Conservation (phyloP, 64 coral and sea anemone genomes). For the Acropora yongei region DNA sequence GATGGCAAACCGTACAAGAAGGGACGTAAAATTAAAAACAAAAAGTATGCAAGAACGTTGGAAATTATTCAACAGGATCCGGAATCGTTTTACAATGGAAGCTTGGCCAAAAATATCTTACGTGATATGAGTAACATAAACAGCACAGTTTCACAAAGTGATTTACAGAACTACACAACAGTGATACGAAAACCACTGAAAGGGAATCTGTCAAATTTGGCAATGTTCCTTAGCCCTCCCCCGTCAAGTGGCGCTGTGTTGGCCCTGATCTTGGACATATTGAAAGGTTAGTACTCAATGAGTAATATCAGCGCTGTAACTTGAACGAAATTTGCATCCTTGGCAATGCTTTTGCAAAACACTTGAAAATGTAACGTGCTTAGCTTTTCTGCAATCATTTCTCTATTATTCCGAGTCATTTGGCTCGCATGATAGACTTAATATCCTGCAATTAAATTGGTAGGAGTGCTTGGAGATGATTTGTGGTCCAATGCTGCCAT, state of each 20-base stretch:
- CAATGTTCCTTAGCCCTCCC: conserved; percentile 52
- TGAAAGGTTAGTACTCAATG: conserved; percentile 63
- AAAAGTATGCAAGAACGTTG: conserved; percentile 73
- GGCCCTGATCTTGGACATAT: conserved; percentile 73
- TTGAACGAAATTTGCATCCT: too few relatives aligned
- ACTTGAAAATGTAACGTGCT: too few relatives aligned
- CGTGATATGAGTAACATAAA: conserved; percentile 19
- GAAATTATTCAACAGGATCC: conserved; percentile 69
- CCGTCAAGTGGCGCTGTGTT: conserved; percentile 88
- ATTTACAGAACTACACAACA: conserved; percentile 23
- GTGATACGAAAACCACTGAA: neutral
- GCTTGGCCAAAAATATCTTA: conserved; percentile 36
- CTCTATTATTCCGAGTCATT: too few relatives aligned
- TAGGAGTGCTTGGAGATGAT: too few relatives aligned
- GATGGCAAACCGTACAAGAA: conserved; percentile 35
- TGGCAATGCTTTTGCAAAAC: too few relatives aligned
- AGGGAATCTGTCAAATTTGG: conserved; percentile 7
- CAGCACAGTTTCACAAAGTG: conserved; percentile 6
- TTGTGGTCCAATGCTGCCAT: too few relatives aligned
- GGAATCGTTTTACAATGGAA: conserved; percentile 81
- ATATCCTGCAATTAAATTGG: too few relatives aligned
- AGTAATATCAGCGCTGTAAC: neutral
- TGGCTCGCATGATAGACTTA: too few relatives aligned
- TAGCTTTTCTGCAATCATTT: too few relatives aligned
- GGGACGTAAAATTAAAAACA: conserved; percentile 62